Evolutionary conservation across 2,113 vertebrate species (phyloP), one percentile per base, ranked within the genome.

Genomic region (Cyphomyrus plagiostoma): DNA sequence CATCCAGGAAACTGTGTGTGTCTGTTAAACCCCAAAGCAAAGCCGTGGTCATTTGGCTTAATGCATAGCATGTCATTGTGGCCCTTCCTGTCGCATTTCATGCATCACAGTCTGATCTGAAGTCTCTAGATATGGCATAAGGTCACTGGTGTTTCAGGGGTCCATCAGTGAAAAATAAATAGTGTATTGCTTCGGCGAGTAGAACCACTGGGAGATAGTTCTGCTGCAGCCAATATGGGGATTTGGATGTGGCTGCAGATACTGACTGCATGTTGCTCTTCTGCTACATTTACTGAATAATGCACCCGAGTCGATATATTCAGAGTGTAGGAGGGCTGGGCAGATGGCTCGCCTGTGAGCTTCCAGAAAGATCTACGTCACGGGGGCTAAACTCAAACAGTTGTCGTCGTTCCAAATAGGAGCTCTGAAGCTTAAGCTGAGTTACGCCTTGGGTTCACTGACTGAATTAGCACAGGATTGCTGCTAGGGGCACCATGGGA

Each of bases 351-450:
- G 26, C 82, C 42, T 85, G 82, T 45, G 45, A n/a, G 82, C 82
- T 85, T 85, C 82, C 82, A 49, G 45, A 85, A 85, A 21, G 82
- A 49, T 85, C 19, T 85, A 85, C 82, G 3, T 85, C 42, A 85
- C 6, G 19, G n/a, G 45, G 19, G 82, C 82, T 13, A 49, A 49
- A 80, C 74, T 19, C 74, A 80, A 19, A 19, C 74, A 42, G 30
- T 80, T 80, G 74, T 80, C 4, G 35, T 39, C 5, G 17, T 39
- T 80, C 74, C 74, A 80, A 39, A 42, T 35, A 35, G 35, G 35
- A 80, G 35, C 35, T 70, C 74, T 19, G 74, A 80, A 11, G 35
- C 13, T 35, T 42, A 80, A 80, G 74, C 74, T 80, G 13, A 42
- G 74, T 80, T 42, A 35, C 30, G 4, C 1, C 13, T 80, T 10